Percentiles rank a stretch among this genome's conserved stretches.
Conservation (phyloP, 1,140 invertebrate genomes). For the Danaus melanippus region DNA sequence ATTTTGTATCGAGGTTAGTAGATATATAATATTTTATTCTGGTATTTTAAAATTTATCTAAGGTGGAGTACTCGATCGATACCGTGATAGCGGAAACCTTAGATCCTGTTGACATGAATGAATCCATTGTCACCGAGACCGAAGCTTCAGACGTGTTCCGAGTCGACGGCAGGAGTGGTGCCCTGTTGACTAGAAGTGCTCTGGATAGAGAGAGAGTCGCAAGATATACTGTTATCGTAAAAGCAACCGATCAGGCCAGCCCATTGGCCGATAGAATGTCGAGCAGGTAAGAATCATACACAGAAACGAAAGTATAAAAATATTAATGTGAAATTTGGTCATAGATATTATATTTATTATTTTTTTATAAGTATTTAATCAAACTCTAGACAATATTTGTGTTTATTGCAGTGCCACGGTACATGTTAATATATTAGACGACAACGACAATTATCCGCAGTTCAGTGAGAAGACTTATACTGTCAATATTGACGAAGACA, state of each 20-base stretch:
- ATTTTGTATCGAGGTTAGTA: too few relatives aligned
- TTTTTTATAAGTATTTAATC: too few relatives aligned
- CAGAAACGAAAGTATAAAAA: background rate
- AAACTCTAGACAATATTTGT: too few relatives aligned
- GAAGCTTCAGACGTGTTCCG: slow-evolving; percentile 78
- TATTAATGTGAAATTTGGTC: too few relatives aligned
- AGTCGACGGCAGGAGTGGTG: slow-evolving; percentile 86
- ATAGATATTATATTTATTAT: too few relatives aligned
- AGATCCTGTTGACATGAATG: slow-evolving; percentile 50
- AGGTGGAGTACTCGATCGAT: slow-evolving; percentile 85
- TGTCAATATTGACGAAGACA: slow-evolving; percentile 89
- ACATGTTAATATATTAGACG: slow-evolving; percentile 88
- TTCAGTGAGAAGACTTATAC: slow-evolving; percentile 92
- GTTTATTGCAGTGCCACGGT: slow-evolving; percentile 79
- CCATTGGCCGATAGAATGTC: slow-evolving; percentile 79
- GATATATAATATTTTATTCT: too few relatives aligned
- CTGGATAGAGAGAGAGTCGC: slow-evolving; percentile 92
- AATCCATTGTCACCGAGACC: slow-evolving; percentile 45
- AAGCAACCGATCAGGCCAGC: slow-evolving; percentile 87
- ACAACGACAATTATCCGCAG: slow-evolving; percentile 98
- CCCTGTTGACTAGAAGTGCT: slow-evolving; percentile 85
- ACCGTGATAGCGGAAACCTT: slow-evolving; percentile 76
- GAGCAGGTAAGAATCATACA: slow-evolving; percentile 72
- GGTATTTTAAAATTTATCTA: slow-evolving; percentile 7
- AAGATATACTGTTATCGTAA: slow-evolving; percentile 88